A percentile compares a stretch with the other conserved stretches of the same genome.
Evolutionary conservation across 2,888 invertebrate genomes (phyloP).

Genomic region (Lepidonotus clava): DNA sequence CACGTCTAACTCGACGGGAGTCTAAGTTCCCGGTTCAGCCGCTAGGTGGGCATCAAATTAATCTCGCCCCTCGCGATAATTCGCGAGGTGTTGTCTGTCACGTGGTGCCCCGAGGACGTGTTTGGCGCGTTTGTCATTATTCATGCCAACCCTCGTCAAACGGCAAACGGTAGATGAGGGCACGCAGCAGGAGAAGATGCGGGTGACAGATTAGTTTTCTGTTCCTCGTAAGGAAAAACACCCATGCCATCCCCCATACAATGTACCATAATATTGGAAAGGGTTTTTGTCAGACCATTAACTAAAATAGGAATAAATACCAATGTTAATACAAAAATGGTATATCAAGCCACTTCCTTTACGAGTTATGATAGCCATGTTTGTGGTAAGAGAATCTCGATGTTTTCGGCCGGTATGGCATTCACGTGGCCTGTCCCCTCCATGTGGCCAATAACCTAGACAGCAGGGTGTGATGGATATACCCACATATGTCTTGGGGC

Average conservation of each 20-base stretch:
- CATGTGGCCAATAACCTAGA: constrained; percentile 12
- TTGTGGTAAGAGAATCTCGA: constrained; percentile 4
- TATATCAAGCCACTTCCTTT: too few species aligned
- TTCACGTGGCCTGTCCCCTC: not conserved
- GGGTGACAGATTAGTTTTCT: not conserved
- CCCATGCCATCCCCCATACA: too few species aligned
- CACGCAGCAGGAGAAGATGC: not conserved
- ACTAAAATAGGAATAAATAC: not conserved
- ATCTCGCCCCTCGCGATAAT: constrained; percentile 10
- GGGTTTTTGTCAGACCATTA: not conserved
- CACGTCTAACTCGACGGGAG: not conserved
- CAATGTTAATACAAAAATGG: not conserved
- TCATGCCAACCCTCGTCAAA: constrained; percentile 5
- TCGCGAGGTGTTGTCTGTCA: constrained; percentile 20
- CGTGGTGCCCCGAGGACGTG: constrained; percentile 7
- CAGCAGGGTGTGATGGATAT: not conserved
- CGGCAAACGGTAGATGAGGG: not conserved
- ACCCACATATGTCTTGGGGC: not conserved
- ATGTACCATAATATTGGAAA: too few species aligned
- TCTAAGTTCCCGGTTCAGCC: not conserved
- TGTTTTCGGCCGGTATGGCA: constrained; percentile 4
- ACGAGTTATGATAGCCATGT: too few species aligned
- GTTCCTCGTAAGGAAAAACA: too few species aligned
- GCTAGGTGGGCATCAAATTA: constrained; percentile 2
- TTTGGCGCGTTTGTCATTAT: constrained; percentile 17